phyloP scores from a whole-genome alignment of 2,797 vertebrate genomes.

The Morelia viridis region DNA sequence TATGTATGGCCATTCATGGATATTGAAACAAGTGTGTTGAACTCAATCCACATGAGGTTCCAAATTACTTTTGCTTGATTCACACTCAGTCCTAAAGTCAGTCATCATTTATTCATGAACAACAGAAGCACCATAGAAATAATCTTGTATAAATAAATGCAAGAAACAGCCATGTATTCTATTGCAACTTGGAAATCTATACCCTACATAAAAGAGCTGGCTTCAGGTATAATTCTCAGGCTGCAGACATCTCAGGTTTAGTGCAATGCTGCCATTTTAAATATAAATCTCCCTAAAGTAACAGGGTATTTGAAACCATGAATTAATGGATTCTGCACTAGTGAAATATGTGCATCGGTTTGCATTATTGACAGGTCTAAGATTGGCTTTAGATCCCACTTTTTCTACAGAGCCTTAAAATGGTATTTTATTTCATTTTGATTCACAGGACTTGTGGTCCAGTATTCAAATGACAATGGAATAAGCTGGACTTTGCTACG shows the following conservation, averaged over 20 bases:
- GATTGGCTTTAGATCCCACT: neutral
- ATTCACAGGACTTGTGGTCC: slow-evolving; percentile 87
- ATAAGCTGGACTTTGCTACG: slow-evolving; percentile 90
- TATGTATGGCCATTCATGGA: neutral
- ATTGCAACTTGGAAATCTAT: slow-evolving; percentile 18
- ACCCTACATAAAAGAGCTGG: slow-evolving; percentile 7
- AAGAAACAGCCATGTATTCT: slow-evolving; percentile 34
- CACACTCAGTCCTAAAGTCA: neutral
- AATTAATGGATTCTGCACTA: slow-evolving; percentile 43
- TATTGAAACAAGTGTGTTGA: neutral
- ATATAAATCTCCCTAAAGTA: slow-evolving; percentile 65
- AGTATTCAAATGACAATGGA: slow-evolving; percentile 94
- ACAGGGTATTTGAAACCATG: slow-evolving; percentile 32
- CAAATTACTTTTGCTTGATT: slow-evolving; percentile 21
- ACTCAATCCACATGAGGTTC: neutral
- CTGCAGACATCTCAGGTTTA: slow-evolving; percentile 37
- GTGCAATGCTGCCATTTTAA: slow-evolving; percentile 47
- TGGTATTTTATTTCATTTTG: slow-evolving; percentile 51
- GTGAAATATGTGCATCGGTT: slow-evolving; percentile 44
- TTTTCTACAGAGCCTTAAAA: slow-evolving; percentile 16
- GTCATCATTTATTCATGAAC: slow-evolving; percentile 7
- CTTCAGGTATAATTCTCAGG: slow-evolving; percentile 39
- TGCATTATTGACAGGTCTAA: slow-evolving; percentile 23
- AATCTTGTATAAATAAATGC: neutral
- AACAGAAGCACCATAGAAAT: neutral